phyloP scores from a whole-genome alignment of 1,140 invertebrate genomes.

The Geopemphigus sp. region DNA sequence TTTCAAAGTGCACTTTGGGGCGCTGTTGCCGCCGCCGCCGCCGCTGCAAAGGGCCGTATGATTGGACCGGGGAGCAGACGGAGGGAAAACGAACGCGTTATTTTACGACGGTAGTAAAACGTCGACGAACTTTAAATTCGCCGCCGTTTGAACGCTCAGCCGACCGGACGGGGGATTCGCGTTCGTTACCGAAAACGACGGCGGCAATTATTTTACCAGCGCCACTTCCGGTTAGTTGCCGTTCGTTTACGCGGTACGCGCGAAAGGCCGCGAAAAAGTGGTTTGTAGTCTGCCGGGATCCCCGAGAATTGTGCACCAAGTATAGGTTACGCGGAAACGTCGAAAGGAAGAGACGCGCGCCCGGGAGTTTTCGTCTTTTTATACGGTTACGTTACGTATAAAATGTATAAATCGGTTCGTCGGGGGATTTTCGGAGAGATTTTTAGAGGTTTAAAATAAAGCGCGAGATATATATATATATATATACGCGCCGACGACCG shows the following conservation, averaged over 20 bases:
- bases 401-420: constrained; percentile 3
- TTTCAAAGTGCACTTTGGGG: constrained; percentile 25
- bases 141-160: neutral
- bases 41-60: neutral
- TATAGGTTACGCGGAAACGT: neutral
- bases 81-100: neutral
- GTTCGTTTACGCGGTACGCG: too few species aligned
- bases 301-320: neutral
- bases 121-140: constrained; percentile 22
- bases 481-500: constrained; percentile 4
- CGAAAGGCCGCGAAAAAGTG: too few species aligned
- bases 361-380: neutral
- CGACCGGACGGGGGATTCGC: neutral
- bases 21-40: neutral
- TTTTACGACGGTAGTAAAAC: constrained; percentile 3
- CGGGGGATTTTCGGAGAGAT: constrained; percentile 24
- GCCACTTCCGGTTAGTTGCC: too few species aligned
- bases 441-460: constrained; percentile 26
- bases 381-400: too few species aligned
- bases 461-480: neutral
- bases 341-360: neutral
- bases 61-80: too few species aligned
- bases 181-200: too few species aligned
- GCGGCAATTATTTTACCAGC: too few species aligned
- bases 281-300: neutral